Base-by-base conservation (phyloP, 2,888 invertebrate genomes). In the Blomia tropicalis region DNA sequence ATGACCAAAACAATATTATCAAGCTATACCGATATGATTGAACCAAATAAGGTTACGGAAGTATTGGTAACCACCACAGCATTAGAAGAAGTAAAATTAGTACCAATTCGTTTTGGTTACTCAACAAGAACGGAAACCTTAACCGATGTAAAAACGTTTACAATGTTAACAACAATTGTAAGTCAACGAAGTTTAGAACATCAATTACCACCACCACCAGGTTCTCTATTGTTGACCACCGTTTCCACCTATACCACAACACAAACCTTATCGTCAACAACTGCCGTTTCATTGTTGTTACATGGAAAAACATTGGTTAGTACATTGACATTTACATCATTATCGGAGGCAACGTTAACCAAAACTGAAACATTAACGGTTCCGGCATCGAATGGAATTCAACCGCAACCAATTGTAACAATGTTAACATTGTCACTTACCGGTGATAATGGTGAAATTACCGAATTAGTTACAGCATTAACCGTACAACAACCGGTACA, bases 91-190 rank as follows among this genome's bases (percentile, higher is more conserved):
- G 63, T 69, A n/a, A 69, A 67, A 63, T 54, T 68, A 25, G 66
- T 69, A 27, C 69, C 68, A 7, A 69, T 68, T 27, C 65, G 65
- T 62, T 68, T 69, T 47, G 69, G 69, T 7, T 69, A 64, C 36
- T 67, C 66, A 53, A 69, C 69, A 4, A 59, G 69, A 43, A 69
- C 69, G 17, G 68, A 69, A 47, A 69, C 68, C 14, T 30, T 68
- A 25, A 69, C 69, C 22, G 66, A 67, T 61, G 60, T 65, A 7
- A 67, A 68, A 60, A 66, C 66, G 17, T 60, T 69, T 2, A 69
- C 69, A 23, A 66, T 68, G n/a, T 60, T 69, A 2, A 66, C 65
- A 4, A 69, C 69, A 25, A 22, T 63, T 1, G 66, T 66, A 23
- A 64, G 11, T 2, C 22, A 27, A 3, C 29, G 29, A 14, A 27